These are phyloP conservation scores for Zaprionus gabonicus DNA, from an alignment of 1,140 invertebrate species.

Conservation along the genomic window DNA sequence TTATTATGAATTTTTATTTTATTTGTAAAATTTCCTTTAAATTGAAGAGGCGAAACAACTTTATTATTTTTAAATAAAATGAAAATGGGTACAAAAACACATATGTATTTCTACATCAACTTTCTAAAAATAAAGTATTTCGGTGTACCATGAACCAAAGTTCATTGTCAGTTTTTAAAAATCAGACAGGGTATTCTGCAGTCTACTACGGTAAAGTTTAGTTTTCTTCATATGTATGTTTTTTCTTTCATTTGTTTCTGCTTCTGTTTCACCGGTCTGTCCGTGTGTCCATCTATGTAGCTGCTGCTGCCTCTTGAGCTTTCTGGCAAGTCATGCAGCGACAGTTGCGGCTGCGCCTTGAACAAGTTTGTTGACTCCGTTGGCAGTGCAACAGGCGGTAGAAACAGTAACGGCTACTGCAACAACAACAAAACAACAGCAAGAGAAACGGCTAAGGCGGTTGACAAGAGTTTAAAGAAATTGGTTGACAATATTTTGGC, in stretches of 20 bases:
- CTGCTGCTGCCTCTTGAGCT: constrained; percentile 24
- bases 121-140: too few relatives aligned
- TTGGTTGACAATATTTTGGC: constrained; percentile 69
- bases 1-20: neutral
- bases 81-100: too few relatives aligned
- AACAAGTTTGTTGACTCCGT: constrained; percentile 75
- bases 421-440: constrained; percentile 30
- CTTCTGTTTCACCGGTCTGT: constrained; percentile 16
- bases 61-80: too few relatives aligned
- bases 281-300: neutral
- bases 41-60: too few relatives aligned
- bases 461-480: constrained; percentile 64
- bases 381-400: constrained; percentile 52
- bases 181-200: neutral
- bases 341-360: constrained; percentile 56
- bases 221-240: neutral
- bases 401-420: neutral
- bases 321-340: constrained; percentile 63
- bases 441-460: constrained; percentile 21
- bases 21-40: neutral
- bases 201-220: neutral
- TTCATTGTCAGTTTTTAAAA: too few relatives aligned
- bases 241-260: constrained; percentile 17
- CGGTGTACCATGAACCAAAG: too few relatives aligned
- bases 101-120: too few relatives aligned